Evolutionary conservation across 2,888 invertebrate species (phyloP), one percentile per base, ranked within the genome.

Genomic region (Auanema sp.): DNA sequence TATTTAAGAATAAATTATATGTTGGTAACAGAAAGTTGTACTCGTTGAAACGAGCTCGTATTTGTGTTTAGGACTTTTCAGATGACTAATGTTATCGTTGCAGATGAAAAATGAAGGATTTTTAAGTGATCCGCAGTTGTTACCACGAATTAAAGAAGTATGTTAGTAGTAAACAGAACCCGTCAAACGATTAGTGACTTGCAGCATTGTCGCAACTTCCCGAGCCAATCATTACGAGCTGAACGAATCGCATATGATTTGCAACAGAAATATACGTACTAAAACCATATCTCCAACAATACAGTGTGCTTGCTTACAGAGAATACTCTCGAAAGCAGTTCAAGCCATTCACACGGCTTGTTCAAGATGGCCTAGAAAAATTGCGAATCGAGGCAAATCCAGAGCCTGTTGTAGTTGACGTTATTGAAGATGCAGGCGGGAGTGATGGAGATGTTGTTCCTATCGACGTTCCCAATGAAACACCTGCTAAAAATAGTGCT

Each of bases 231-330:
- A 21, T 52, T 5, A 4, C 23, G n/a, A 61, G 55, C 53, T n/a
- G 75, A 74, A 16, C 63, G 64, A 43, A 72, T 77, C 23, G 74
- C 70, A 1, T 72, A 62, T 54, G 72, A 72, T 63, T 65, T 77
- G 40, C 71, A 71, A 60, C 68, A 76, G 52, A 71, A 74, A 52
- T 69, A 60, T 60, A 71, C 73, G 75, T 76, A 55, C 16, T 23
- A 33, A 55, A 23, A 41, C 10, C 41, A 5, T 41, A 41, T 6
- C 14, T n/a, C 16, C 16, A 8, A 2, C n/a, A 33, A 40, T 55
- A 55, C 33, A 5, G 33, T 33, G 4, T 33, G 33, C 33, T 33
- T 33, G 33, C 33, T 68, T 74, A 16, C 59, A 74, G 75, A 53
- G 76, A 76, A 51, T 76, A 76, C 50, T 64, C 62, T 21, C 64